Percentiles rank a stretch among this genome's conserved stretches.
Evolutionary conservation across 2,888 invertebrate species (phyloP).

Genomic region (Labia minor): DNA sequence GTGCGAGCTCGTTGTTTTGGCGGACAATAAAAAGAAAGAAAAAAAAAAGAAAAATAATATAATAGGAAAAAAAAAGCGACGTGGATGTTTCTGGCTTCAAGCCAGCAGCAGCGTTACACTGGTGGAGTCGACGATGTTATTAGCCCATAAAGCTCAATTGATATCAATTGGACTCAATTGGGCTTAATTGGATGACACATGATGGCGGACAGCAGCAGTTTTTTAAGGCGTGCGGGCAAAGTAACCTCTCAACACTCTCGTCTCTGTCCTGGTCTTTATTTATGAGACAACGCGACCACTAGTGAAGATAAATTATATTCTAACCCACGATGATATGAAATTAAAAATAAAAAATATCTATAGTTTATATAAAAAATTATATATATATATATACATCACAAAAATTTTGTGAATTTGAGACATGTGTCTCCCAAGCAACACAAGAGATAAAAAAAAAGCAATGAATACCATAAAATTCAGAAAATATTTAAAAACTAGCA

Average conservation of each 20-base stretch:
- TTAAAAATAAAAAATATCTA: neutral
- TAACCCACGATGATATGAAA: neutral
- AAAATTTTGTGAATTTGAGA: no score
- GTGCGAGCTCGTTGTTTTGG: neutral
- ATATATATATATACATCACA: no score
- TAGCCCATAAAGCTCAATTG: slow-evolving; percentile 36
- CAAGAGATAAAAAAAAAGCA: no score
- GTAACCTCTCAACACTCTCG: neutral
- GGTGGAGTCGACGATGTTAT: slow-evolving; percentile 21
- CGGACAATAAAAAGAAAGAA: neutral
- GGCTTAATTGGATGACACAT: slow-evolving; percentile 28
- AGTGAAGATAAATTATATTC: neutral
- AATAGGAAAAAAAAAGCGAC: neutral
- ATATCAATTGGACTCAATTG: slow-evolving; percentile 39
- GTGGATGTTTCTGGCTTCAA: neutral
- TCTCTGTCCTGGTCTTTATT: neutral
- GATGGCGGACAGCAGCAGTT: slow-evolving; percentile 16
- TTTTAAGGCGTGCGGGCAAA: slow-evolving; percentile 7
- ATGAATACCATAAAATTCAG: no score
- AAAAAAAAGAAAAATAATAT: no score
- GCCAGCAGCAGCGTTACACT: neutral
- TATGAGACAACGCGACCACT: neutral
- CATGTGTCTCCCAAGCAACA: no score
- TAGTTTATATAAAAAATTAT: neutral
- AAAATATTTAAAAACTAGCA: no score